Conservation (phyloP, 1,140 invertebrate species). For the Himalopsyche phryganea region DNA sequence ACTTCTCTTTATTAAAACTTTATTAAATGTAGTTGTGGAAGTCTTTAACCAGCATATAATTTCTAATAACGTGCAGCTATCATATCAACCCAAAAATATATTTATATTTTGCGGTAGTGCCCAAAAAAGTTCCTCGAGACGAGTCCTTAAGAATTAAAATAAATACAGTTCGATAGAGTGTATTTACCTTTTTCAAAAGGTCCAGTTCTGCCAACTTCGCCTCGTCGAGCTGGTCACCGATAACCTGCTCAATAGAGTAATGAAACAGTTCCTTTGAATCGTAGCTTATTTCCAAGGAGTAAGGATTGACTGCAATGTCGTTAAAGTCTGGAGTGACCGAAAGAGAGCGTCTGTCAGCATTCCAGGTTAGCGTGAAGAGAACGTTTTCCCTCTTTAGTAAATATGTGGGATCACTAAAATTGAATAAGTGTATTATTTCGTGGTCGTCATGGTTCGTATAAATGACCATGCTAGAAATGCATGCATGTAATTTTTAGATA, state of each 20-base stretch:
- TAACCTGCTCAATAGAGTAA: slow-evolving; percentile 42
- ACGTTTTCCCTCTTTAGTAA: slow-evolving; percentile 40
- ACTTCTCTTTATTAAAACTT: too few species aligned
- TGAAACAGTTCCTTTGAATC: slow-evolving; percentile 37
- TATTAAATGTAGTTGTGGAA: too few species aligned
- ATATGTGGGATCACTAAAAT: slow-evolving; percentile 40
- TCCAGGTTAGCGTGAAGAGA: slow-evolving; percentile 41
- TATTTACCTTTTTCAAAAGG: slow-evolving; percentile 13
- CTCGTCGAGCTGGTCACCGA: slow-evolving; percentile 26
- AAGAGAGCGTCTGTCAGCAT: slow-evolving; percentile 37
- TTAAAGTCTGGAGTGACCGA: slow-evolving; percentile 43
- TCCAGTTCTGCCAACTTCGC: slow-evolving; percentile 12
- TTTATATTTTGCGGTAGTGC: too few species aligned
- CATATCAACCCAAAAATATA: too few species aligned
- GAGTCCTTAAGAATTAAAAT: too few species aligned
- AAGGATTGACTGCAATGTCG: slow-evolving; percentile 41
- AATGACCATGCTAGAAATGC: not conserved
- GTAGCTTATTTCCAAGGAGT: slow-evolving; percentile 36
- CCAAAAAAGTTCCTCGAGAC: too few species aligned
- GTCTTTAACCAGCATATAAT: too few species aligned
- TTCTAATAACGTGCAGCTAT: too few species aligned
- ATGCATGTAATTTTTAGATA: too few species aligned
- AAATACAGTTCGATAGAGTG: too few species aligned
- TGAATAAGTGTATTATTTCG: too few species aligned
- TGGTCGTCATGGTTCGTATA: slow-evolving; percentile 1